These are phyloP conservation scores for Hemiprocne comata DNA, from an alignment of 2,113 vertebrate genomes.

Conservation along the genomic window DNA sequence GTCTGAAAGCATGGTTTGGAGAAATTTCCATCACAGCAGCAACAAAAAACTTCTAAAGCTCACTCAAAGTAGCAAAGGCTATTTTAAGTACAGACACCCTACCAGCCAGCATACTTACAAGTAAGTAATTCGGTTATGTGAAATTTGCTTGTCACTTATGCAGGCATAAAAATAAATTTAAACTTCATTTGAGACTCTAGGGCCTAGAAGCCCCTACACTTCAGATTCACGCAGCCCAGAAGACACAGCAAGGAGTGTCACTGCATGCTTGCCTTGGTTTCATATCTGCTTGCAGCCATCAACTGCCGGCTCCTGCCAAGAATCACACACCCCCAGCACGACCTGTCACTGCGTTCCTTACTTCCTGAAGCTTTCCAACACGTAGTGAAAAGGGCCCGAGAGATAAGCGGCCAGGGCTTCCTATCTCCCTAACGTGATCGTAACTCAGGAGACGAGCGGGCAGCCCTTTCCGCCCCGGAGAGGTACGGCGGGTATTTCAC, in stretches of 20 bases:
- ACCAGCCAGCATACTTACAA: not conserved
- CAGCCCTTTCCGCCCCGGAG: fast-evolving
- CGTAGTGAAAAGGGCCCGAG: no score
- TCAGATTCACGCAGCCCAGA: not conserved
- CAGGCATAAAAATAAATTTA: not conserved
- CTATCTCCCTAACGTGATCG: not conserved
- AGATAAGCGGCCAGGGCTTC: not conserved
- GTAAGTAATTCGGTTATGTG: fast-evolving
- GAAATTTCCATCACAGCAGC: not conserved
- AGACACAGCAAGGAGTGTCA: not conserved
- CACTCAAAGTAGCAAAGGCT: not conserved
- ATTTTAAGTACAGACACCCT: not conserved
- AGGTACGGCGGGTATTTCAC: no score
- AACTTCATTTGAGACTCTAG: not conserved
- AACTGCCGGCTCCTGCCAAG: not conserved
- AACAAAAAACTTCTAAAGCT: not conserved
- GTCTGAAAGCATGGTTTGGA: not conserved
- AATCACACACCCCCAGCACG: not conserved
- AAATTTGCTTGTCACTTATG: not conserved
- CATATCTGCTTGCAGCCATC: not conserved
- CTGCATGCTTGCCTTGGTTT: not conserved
- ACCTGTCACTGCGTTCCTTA: not conserved
- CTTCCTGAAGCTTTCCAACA: not conserved
- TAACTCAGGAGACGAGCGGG: not conserved
- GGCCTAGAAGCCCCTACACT: not conserved